Conservation (phyloP, 2,888 invertebrate species). For the Odiellus spinosus region DNA sequence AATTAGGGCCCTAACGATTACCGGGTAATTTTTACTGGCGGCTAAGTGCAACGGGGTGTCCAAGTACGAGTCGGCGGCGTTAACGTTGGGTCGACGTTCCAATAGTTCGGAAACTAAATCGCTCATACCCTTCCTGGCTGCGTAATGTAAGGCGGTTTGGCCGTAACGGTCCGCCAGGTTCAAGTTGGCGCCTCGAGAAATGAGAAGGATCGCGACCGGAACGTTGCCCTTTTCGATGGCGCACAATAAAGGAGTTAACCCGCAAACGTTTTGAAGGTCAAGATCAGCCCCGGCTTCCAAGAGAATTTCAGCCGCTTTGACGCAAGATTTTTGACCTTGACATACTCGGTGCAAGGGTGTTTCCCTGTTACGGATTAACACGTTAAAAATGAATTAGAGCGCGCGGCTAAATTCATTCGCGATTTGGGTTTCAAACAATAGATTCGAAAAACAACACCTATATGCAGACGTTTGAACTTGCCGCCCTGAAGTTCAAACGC, state of each 20-base stretch:
- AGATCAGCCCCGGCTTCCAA: slow-evolving; percentile 11
- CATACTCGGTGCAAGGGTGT: slow-evolving; percentile 15
- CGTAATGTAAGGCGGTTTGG: slow-evolving; percentile 22
- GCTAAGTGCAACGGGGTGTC: slow-evolving; percentile 19
- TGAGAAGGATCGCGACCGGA: slow-evolving; percentile 6
- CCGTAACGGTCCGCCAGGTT: slow-evolving; percentile 16
- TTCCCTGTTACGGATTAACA: slow-evolving; percentile 6
- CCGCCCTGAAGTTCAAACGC: no score
- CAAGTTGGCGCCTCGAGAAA: slow-evolving; percentile 10
- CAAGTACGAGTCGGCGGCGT: slow-evolving; percentile 15
- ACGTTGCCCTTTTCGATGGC: slow-evolving; percentile 14
- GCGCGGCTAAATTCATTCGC: no score
- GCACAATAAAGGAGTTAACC: slow-evolving; percentile 15
- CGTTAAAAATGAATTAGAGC: background rate
- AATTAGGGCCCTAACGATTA: slow-evolving; percentile 10
- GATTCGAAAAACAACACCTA: no score
- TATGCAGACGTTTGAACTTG: no score
- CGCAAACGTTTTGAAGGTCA: slow-evolving; percentile 15
- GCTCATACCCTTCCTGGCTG: slow-evolving; percentile 21
- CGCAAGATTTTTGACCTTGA: slow-evolving; percentile 5
- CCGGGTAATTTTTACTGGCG: slow-evolving; percentile 15
- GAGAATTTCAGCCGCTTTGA: slow-evolving; percentile 12
- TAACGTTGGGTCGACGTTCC: slow-evolving; percentile 18
- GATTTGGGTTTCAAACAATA: no score
- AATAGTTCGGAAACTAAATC: slow-evolving; percentile 14